Evolutionary conservation across 2,888 invertebrate species (phyloP), one percentile per base, ranked within the genome.

Genomic region (Calliphora vomitoria): DNA sequence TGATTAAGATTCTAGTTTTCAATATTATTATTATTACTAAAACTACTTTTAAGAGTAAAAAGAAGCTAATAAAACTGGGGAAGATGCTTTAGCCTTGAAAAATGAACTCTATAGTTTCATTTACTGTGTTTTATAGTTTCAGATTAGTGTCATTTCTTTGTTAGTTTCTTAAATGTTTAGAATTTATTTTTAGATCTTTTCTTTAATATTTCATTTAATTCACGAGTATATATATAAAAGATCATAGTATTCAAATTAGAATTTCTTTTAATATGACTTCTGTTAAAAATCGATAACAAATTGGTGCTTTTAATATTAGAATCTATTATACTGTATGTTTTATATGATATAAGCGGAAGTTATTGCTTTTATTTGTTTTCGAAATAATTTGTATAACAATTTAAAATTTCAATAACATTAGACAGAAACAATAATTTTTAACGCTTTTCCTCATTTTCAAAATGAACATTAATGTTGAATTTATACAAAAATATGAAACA

Each of bases 11-110:
- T 64, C 18, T 64, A n/a, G 53, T 74, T 72, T 38, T 69, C 13
- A 62, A 62, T 62, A n/a, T 38, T 38, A 38, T 38, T 38, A 18
- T 64, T 13, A 31, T 35, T 35, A n/a, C 18, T 53, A 53, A 44
- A 74, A 55, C 41, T 58, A 13, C 41, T 41, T 58, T 41, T 58
- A 0, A 20, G 35, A 18, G 18, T 11, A 53, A 10, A 41, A 60
- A 35, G 4, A 60, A 47, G 4, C 10, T 11, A 38, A 15, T 25
- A 2, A 20, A 53, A 13, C 50, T 18, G 10, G 41, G n/a, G 31
- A 31, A 31, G 15, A 8, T 0, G 4, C 41, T 58, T 8, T 76
- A 50, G 58, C 79, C 84, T 84, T 84, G 84, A 79, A 68, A 25
- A 68, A n/a, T 55, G 55, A 83, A 71, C 71, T 72, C 8, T 72